Evolutionary conservation across 2,113 vertebrate genomes (phyloP).

Genomic region (Thinocorus orbignyianus): DNA sequence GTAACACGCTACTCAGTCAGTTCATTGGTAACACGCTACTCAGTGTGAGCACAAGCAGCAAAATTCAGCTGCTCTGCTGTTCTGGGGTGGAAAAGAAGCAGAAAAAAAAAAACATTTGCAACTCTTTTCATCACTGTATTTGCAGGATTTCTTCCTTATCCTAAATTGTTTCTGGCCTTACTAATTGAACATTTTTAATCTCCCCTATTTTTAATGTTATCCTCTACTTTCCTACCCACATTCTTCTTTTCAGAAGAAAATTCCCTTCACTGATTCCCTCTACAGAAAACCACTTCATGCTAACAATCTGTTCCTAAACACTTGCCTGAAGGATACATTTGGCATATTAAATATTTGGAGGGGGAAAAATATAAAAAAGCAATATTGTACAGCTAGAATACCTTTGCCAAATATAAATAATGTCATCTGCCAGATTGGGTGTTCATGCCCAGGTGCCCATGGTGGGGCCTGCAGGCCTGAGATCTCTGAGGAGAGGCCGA

Average conservation of each 20-base stretch:
- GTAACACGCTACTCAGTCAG: neutral
- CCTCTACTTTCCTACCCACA: conserved; percentile 16
- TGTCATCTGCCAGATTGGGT: accelerated
- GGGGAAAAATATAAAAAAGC: too few species aligned
- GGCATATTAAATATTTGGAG: neutral
- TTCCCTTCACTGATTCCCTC: neutral
- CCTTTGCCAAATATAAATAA: neutral
- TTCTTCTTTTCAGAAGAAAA: conserved; percentile 3
- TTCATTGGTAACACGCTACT: neutral
- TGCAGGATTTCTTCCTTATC: neutral
- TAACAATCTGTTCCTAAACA: conserved; percentile 36
- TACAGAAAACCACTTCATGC: neutral
- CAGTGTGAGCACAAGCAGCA: neutral
- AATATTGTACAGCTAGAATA: neutral
- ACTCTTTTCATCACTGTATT: neutral
- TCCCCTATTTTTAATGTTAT: conserved; percentile 33
- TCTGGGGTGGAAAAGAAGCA: neutral
- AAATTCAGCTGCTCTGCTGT: neutral
- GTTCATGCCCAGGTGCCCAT: accelerated
- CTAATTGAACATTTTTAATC: neutral
- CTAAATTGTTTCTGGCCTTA: neutral
- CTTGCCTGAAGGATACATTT: neutral
- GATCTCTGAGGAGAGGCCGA: neutral
- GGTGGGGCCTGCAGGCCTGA: neutral
- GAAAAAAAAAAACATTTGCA: neutral